Conservation (phyloP, 2,888 invertebrate species). For the Phengaris arion region DNA sequence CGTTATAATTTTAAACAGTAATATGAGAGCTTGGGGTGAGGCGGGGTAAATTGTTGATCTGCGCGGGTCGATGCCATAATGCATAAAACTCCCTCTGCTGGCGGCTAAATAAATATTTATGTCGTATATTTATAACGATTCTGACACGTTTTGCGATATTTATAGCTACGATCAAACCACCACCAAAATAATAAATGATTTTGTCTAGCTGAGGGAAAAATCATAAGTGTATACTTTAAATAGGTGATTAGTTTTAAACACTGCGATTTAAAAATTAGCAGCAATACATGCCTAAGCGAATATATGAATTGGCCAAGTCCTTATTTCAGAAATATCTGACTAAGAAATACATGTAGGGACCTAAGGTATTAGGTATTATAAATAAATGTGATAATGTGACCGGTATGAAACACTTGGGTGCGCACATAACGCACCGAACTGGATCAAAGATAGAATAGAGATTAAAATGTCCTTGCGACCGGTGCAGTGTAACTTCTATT, state of each 20-base stretch:
- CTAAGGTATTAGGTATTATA: not conserved
- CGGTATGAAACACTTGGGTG: not conserved
- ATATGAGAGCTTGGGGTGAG: not conserved
- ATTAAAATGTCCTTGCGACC: not conserved
- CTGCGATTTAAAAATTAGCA: too few species aligned
- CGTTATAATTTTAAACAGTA: not conserved
- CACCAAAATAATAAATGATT: not conserved
- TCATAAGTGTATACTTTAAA: too few species aligned
- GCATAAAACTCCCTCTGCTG: not conserved
- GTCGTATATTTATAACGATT: not conserved
- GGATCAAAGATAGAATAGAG: constrained; percentile 16
- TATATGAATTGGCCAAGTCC: too few species aligned
- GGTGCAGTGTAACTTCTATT: not conserved
- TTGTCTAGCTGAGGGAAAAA: not conserved
- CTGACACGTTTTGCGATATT: not conserved
- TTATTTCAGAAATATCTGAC: too few species aligned
- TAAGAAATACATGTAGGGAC: too few species aligned
- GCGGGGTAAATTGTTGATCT: not conserved
- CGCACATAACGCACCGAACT: not conserved
- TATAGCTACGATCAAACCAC: not conserved
- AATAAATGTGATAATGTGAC: not conserved
- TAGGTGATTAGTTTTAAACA: too few species aligned
- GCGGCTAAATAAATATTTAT: not conserved
- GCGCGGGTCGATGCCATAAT: constrained; percentile 18
- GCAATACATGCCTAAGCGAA: too few species aligned